Evolutionary conservation across 2,797 vertebrate genomes (phyloP), one percentile per base, ranked within the genome.

Genomic region (Crotalus adamanteus): DNA sequence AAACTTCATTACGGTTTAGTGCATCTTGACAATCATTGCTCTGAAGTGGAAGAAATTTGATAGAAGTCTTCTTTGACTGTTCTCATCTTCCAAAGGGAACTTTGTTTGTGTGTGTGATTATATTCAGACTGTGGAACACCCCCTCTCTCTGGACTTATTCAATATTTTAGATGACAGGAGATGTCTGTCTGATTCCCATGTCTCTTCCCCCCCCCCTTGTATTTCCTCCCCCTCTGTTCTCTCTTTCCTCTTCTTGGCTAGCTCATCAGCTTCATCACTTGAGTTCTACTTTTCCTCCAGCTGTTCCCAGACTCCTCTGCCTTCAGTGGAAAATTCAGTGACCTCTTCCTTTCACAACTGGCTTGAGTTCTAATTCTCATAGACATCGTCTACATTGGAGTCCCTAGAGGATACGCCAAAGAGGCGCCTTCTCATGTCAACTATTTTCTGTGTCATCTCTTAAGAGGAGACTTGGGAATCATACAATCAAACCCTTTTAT

Each of bases 321-420:
- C 90, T 73, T 37, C 42, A 7, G 51, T 85, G 56, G 8, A 69
- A 28, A 69, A 85, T 22, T 28, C 51, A 31, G 28, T 94, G 89
- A 94, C 93, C 86, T 83, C 28, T 59, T 25, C 37, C 8, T 91
- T 92, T 89, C 60, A 86, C 61, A 93, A 73, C 60, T 69, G 42
- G 91, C 85, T 60, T 85, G 91, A 53, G 69, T 22, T 63, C 86
- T 28, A 65, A 60, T 94, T 92, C 89, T 92, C 89, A 92, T 26
- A 92, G 47, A 94, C 31, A n/a, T 13, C 55, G 55, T 87, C 88
- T 86, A 63, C 60, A 65, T 18, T 8, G 16, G 51, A 86, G 51
- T 89, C 92, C 56, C 69, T 25, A 69, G 57, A 88, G 90, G 57
- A 91, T 78, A 60, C 13, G 14, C n/a, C 56, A 88, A 91, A 61